These are phyloP conservation scores for Tethea ocularis DNA, from an alignment of 2,888 invertebrate genomes.

Conservation along the genomic window DNA sequence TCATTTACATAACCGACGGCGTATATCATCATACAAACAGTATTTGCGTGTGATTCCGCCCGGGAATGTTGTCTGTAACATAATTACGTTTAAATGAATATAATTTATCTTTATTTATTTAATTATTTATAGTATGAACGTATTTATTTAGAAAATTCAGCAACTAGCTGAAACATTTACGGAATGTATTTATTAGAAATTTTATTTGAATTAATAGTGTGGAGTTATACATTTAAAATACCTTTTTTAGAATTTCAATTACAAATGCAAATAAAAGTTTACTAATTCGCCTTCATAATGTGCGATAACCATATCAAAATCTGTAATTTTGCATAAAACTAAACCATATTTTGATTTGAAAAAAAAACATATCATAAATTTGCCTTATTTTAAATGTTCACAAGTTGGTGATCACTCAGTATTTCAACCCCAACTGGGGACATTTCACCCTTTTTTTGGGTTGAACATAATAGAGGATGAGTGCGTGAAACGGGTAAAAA, in stretches of 20 bases:
- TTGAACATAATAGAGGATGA: slow-evolving; percentile 41
- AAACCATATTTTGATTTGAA: background rate
- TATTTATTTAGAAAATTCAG: background rate
- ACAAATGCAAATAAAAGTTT: background rate
- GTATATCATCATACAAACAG: slow-evolving; percentile 1
- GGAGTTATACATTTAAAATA: too few relatives aligned
- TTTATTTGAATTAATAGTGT: too few relatives aligned
- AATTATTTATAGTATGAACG: background rate
- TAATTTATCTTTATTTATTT: background rate
- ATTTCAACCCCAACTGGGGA: slow-evolving; percentile 30
- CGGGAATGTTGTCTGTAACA: background rate
- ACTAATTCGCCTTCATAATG: background rate
- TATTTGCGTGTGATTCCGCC: background rate
- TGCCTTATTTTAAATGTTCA: slow-evolving; percentile 20
- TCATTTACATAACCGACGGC: slow-evolving; percentile 13
- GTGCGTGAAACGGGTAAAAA: slow-evolving; percentile 43
- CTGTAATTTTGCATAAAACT: background rate
- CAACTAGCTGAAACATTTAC: background rate
- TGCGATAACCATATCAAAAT: background rate
- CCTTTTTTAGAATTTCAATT: background rate
- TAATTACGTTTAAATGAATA: slow-evolving; percentile 1
- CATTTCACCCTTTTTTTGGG: slow-evolving; percentile 33
- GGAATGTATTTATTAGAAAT: background rate
- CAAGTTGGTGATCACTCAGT: slow-evolving; percentile 32
- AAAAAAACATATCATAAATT: slow-evolving; percentile 14